Conservation (phyloP, 2,888 invertebrate species). For the Cosmia trapezina region DNA sequence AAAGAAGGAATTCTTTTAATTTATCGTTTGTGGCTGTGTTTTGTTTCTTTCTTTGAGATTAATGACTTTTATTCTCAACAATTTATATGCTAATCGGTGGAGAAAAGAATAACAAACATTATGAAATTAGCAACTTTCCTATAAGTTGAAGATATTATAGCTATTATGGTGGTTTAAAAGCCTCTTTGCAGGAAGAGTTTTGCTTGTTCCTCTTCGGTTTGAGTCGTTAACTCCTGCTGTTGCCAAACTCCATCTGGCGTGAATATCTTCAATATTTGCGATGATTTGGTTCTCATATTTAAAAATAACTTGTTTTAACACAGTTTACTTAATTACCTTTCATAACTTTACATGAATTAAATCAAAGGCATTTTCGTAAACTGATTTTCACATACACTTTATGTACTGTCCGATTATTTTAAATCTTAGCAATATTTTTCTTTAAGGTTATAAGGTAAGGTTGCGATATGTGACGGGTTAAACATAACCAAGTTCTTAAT, state of each 20-base stretch:
- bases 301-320: slow-evolving; percentile 16
- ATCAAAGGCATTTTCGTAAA: background rate
- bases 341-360: slow-evolving; percentile 7
- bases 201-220: slow-evolving; percentile 13
- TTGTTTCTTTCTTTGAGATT: slow-evolving; percentile 12
- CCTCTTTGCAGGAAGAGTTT: slow-evolving; percentile 16
- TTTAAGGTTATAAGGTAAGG: too few relatives aligned
- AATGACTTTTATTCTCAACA: background rate
- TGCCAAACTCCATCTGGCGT: slow-evolving; percentile 27
- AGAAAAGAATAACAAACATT: slow-evolving; percentile 19
- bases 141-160: slow-evolving; percentile 17
- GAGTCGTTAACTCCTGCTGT: slow-evolving; percentile 26
- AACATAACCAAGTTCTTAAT: too few relatives aligned
- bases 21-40: slow-evolving; percentile 4
- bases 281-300: slow-evolving; percentile 16
- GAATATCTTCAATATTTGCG: slow-evolving; percentile 37
- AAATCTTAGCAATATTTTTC: background rate
- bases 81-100: slow-evolving; percentile 30
- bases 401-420: too few relatives aligned
- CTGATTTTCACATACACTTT: background rate
- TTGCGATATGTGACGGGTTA: too few relatives aligned
- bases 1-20: slow-evolving; percentile 1
- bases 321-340: slow-evolving; percentile 1
- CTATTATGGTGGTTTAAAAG: slow-evolving; percentile 13
- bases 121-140: slow-evolving; percentile 23